Percentiles rank a stretch among this genome's conserved stretches.
These are phyloP conservation scores for Andrena cerasifolii DNA, from an alignment of 1,140 invertebrate species.

Conservation along the genomic window DNA sequence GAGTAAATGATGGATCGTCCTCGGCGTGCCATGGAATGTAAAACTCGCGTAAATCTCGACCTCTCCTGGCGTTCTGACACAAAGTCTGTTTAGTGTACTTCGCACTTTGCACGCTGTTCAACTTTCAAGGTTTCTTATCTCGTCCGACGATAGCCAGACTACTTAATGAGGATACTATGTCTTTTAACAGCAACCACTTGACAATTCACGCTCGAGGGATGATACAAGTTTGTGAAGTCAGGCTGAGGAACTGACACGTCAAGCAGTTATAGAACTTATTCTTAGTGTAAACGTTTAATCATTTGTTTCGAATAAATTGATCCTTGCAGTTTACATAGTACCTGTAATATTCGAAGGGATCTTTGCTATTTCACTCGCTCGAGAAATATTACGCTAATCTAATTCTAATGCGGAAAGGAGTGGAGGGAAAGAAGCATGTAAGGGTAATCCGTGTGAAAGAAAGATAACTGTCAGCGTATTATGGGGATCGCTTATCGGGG, in stretches of 20 bases:
- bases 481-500: neutral
- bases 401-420: neutral
- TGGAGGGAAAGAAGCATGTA: neutral
- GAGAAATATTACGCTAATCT: too few relatives aligned
- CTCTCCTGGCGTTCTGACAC: constrained; percentile 48
- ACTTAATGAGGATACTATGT: neutral
- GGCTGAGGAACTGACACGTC: too few relatives aligned
- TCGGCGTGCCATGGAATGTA: constrained; percentile 69
- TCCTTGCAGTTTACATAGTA: too few relatives aligned
- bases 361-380: too few relatives aligned
- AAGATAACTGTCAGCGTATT: neutral
- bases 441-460: too few relatives aligned
- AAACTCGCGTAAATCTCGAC: constrained; percentile 77
- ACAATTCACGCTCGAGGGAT: too few relatives aligned
- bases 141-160: neutral
- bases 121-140: neutral
- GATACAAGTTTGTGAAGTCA: too few relatives aligned
- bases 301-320: too few relatives aligned
- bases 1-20: constrained; percentile 80
- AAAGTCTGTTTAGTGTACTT: constrained; percentile 57
- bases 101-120: constrained; percentile 47
- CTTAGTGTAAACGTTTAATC: too few relatives aligned
- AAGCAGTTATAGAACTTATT: too few relatives aligned
- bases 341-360: too few relatives aligned
- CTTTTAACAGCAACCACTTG: too few relatives aligned